Conservation (phyloP, 2,797 vertebrate genomes). For the Echeneis naucrates region DNA sequence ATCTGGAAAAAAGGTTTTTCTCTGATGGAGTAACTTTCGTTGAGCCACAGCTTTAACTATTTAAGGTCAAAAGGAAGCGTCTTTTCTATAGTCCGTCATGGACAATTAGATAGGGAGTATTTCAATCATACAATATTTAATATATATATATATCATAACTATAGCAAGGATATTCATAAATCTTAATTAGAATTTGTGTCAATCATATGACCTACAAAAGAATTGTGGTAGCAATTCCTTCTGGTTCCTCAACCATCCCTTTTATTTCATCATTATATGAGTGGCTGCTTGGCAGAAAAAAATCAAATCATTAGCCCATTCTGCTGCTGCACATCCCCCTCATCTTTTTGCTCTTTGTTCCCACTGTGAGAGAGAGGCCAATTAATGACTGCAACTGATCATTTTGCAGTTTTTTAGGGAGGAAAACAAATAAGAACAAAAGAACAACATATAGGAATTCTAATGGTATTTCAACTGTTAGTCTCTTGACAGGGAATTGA, state of each 20-base stretch:
- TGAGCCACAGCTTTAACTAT: not conserved
- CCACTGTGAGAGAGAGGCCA: conserved; percentile 11
- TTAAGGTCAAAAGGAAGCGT: not conserved
- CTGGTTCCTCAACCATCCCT: not conserved
- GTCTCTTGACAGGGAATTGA: conserved; percentile 55
- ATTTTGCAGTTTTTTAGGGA: conserved; percentile 18
- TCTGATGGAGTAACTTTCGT: too few species aligned
- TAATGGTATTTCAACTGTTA: conserved; percentile 33
- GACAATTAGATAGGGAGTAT: not conserved
- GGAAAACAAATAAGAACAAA: conserved; percentile 39
- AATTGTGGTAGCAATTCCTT: not conserved
- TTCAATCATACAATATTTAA: too few species aligned
- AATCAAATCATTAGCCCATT: conserved; percentile 18
- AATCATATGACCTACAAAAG: not conserved
- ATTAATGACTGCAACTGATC: conserved; percentile 42
- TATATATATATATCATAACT: too few species aligned
- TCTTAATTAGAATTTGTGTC: not conserved
- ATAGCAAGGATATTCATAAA: not conserved
- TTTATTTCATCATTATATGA: conserved; percentile 4
- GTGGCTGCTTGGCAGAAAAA: conserved; percentile 1
- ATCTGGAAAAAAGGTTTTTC: not conserved
- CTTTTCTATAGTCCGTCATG: not conserved
- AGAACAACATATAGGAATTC: conserved; percentile 22
- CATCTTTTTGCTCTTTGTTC: conserved; percentile 20
- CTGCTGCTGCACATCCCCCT: conserved; percentile 20